Base-by-base conservation (phyloP, 2,113 vertebrate genomes). In the Phyllostomus hastatus region DNA sequence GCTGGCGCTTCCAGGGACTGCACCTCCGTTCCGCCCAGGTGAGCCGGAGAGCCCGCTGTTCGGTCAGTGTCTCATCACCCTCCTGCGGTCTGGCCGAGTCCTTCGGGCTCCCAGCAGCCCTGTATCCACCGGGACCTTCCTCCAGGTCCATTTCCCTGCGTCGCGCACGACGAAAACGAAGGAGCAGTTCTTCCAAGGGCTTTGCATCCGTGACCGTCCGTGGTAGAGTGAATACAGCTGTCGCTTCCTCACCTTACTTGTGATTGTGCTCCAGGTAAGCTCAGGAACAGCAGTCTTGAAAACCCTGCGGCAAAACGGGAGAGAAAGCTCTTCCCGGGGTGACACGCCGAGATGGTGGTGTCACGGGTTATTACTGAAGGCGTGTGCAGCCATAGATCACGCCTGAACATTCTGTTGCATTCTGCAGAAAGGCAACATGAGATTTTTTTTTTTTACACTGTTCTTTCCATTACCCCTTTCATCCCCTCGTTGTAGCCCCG, bases 271-370 rank as follows among this genome's bases (percentile, higher is more conserved):
- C 76, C 78, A 95, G 96, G 96, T 95, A 96, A 88, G 80, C 50
- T 11, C 80, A 66, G 38, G 69, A 88, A 31, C 66, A 90, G 90
- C 81, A 88, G 88, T 96, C 73, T 96, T 94, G 78, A 97, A 97
- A 97, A 94, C 52, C n/a, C 15, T 4, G 17, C 93, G 92, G 50
- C 46, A 94, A 94, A 94, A 80, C 75, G 93, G 48, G 78, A 94
- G 94, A 75, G 33, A 89, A 83, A 90, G 54, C 82, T 96, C 66
- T 90, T 90, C 85, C 64, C 57, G 86, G 83, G 82, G n/a, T 61
- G 92, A 96, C 90, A 85, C 92, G 90, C 88, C 91, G 69, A 94
- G 96, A 96, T 94, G 87, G 95, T 67, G 81, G 97, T 93, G 97
- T 96, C 19, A 2, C 31, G 83, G 89, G 28, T 79, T 95, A 90